Evolutionary conservation across 2,797 vertebrate genomes (phyloP).

Genomic region (Helarctos malayanus): DNA sequence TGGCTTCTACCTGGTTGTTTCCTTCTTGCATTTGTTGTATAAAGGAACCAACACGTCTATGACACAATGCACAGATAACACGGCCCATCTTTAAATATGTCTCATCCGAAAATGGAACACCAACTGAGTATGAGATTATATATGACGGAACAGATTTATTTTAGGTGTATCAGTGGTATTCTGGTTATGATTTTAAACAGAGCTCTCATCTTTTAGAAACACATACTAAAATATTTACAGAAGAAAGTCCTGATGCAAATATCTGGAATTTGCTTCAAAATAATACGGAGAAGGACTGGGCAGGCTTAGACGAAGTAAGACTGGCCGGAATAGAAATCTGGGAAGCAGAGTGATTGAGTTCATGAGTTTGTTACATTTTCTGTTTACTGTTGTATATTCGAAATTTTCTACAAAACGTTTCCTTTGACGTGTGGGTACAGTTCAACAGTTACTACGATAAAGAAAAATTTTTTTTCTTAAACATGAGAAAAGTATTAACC

Average conservation of each 20-base stretch:
- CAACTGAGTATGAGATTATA: rapidly evolving
- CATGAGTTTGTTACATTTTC: neutral
- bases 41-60: rapidly evolving
- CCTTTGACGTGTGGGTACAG: neutral
- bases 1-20: neutral
- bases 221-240: neutral
- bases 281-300: neutral
- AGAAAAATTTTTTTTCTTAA: neutral
- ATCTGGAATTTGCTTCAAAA: neutral
- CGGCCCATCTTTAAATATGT: neutral
- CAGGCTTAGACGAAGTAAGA: rapidly evolving
- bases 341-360: rapidly evolving
- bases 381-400: neutral
- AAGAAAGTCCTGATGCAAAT: neutral
- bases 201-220: neutral
- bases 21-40: neutral
- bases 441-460: neutral
- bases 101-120: rapidly evolving
- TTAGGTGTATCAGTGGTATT: too few relatives aligned
- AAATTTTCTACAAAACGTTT: neutral
- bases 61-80: rapidly evolving
- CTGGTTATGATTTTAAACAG: neutral
- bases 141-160: neutral
- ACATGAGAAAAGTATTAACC: neutral
- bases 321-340: rapidly evolving